Base-by-base conservation (phyloP, 2,888 invertebrate species). In the Cancer borealis region DNA sequence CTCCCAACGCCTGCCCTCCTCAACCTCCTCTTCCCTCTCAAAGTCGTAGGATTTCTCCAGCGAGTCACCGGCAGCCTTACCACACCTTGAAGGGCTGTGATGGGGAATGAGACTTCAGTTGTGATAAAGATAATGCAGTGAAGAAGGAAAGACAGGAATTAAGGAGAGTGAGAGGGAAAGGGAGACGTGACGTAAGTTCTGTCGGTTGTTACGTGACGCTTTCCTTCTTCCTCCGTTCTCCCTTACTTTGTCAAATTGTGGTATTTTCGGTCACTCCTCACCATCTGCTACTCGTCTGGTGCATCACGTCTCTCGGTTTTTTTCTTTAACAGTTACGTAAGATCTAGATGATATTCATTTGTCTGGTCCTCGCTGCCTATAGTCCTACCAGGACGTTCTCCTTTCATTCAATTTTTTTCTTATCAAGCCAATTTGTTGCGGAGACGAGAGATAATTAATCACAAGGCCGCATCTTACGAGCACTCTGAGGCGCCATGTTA, bases 401-500 rank as follows among this genome's bases (percentile, higher is more conserved):
- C 79, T 26, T 30, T 79, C 26, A 26, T 26, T 79, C 79, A 79
- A 30, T 26, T 79, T 79, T 73, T 79, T 79, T 79, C 79, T 79
- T 79, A 79, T 79, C 79, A 30, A 79, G 79, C 30, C 79, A 79
- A 79, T 79, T 30, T 79, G 30, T 79, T 79, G 79, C 30, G 79
- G 30, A 30, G 79, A 79, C 79, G 30, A 79, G 79, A 79, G 26
- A 14, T 79, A 79, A 79, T 79, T 79, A 79, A 79, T 79, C 30
- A 79, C 30, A 79, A 30, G 79, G 79, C 30, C 79, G 30, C 79
- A 14, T 79, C 73, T 73, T 30, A 30, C 30, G 79, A 30, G 21
- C 79, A 30, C 79, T 30, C 30, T 10, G 12, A 30, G 79, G 79
- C 79, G 79, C 79, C 79, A 26, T 26, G 79, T 79, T 79, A 26